Evolutionary conservation across 2,797 vertebrate genomes (phyloP), one percentile per base, ranked within the genome.

Genomic region (Trachops cirrhosus): DNA sequence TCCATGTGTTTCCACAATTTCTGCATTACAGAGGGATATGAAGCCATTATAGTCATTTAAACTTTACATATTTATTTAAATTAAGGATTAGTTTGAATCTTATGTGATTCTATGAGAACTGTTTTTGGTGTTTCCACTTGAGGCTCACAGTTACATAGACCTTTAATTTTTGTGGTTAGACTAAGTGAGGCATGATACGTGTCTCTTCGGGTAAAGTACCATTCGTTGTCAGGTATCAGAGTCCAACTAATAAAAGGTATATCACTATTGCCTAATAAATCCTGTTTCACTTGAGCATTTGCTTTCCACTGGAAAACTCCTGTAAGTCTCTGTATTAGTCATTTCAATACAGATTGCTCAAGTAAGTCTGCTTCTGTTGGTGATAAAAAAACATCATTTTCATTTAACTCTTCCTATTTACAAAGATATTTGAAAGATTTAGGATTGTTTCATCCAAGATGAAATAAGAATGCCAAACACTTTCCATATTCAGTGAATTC

Each of bases 181-280:
- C 94, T 94, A 83, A 97, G 97, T 86, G 97, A 97, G 97, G 12
- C 59, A 78, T 71, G 84, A 82, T 71, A 97, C 86, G 85, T 85
- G 93, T 94, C 90, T 86, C 79, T 70, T 59, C 44, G 97, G 98
- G 98, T 98, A 98, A 98, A 98, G 98, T 98, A 96, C 97, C 94
- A 79, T 86, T 67, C 3, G 2, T 74, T 96, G 87, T 97, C 97
- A 97, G 93, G 94, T 54, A 97, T 86, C 98, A 98, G 97, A 98
- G 98, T 98, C 96, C 98, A 98, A 95, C 96, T 91, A 98, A 92
- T 98, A 98, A 97, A 98, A 70, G 34, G 87, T 91, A 9, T 98
- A 97, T 98, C 97, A 97, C 98, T 98, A 97, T 44, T 93, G 95
- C 97, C 97, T 98, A 97, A 98, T 97, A 94, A 96, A 92, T 90